Percentiles rank a stretch among this genome's conserved stretches.
phyloP scores from a whole-genome alignment of 2,113 vertebrate species.

The Hippoglossus stenolepis region DNA sequence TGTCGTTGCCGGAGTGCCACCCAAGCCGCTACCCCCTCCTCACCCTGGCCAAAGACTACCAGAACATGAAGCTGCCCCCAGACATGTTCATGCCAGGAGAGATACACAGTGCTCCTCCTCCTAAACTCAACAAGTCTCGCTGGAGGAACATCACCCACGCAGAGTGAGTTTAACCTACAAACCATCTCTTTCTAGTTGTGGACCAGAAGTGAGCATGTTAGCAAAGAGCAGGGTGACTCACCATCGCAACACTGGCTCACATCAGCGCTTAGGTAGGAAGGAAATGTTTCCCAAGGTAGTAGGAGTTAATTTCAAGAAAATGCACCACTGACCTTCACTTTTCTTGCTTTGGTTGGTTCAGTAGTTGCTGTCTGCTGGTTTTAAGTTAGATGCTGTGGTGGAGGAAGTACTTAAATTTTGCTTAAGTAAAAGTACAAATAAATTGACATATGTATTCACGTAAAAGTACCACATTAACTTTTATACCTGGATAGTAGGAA shows the following conservation, averaged over 20 bases:
- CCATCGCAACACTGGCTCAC: constrained; percentile 2
- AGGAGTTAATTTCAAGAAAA: constrained; percentile 29
- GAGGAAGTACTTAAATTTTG: no score
- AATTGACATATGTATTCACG: no score
- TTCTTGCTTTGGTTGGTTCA: constrained; percentile 13
- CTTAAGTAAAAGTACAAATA: no score
- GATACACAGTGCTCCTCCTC: constrained; percentile 81
- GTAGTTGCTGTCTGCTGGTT: constrained; percentile 10
- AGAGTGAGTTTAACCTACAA: constrained; percentile 85
- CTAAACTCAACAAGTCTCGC: constrained; percentile 87
- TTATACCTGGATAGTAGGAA: no score
- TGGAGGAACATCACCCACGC: constrained; percentile 97
- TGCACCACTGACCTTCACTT: constrained; percentile 1
- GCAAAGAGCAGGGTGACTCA: constrained; percentile 40
- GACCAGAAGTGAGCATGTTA: constrained; percentile 6
- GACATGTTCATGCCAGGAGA: constrained; percentile 89
- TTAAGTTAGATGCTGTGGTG: background rate
- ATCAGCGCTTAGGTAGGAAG: constrained; percentile 8
- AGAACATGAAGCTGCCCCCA: constrained; percentile 86
- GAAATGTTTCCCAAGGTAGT: constrained; percentile 20
- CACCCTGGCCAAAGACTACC: constrained; percentile 93
- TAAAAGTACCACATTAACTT: no score
- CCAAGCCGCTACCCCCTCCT: constrained; percentile 97
- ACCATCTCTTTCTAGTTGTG: background rate
- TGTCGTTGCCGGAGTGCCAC: constrained; percentile 97